Conservation (phyloP, 2,888 invertebrate species). For the Belgica antarctica region DNA sequence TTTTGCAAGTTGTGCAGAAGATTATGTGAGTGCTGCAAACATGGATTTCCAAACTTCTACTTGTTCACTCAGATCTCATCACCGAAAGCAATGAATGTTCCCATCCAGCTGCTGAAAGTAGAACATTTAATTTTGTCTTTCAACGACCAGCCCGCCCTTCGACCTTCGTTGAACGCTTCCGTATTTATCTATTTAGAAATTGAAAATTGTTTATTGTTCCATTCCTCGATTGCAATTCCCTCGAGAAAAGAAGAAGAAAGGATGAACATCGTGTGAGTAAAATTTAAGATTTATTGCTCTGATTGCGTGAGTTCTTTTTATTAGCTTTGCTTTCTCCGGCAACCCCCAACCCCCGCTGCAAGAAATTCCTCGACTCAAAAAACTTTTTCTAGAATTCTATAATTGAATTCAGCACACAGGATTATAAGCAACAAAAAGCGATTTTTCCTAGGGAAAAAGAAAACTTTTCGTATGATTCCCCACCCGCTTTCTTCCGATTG, state of each 20-base stretch:
- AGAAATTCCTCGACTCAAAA: background rate
- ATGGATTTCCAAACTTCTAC: no score
- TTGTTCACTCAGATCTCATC: no score
- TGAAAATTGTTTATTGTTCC: background rate
- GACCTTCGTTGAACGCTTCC: background rate
- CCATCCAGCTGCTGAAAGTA: no score
- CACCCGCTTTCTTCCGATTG: background rate
- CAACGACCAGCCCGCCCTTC: no score
- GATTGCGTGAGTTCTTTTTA: constrained; percentile 31
- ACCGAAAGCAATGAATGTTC: no score
- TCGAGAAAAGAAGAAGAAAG: background rate
- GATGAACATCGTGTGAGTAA: constrained; percentile 17
- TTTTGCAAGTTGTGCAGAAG: no score
- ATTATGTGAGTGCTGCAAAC: no score
- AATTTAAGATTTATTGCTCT: constrained; percentile 38
- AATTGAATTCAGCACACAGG: constrained; percentile 32
- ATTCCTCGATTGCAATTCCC: background rate
- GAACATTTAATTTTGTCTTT: no score
- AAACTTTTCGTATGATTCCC: background rate
- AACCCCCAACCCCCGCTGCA: no score
- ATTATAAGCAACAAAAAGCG: constrained; percentile 9
- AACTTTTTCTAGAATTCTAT: constrained; percentile 8
- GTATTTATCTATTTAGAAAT: background rate
- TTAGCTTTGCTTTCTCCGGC: no score
- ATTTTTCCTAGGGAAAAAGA: background rate